phyloP scores from a whole-genome alignment of 2,797 vertebrate genomes.

The Sebastes trivittatus region DNA sequence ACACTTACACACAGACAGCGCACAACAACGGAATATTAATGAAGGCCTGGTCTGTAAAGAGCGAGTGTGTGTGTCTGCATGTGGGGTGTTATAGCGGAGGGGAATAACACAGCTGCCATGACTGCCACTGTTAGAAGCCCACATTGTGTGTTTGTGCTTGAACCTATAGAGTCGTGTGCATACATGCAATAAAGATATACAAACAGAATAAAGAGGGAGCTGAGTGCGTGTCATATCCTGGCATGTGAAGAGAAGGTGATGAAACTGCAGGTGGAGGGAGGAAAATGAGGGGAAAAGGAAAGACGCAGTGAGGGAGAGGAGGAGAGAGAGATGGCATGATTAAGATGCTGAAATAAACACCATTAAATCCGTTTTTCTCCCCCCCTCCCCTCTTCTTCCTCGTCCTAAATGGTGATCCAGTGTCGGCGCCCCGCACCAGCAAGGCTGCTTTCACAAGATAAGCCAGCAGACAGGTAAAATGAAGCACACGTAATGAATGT shows the following conservation, averaged over 20 bases:
- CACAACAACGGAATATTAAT: conserved; percentile 89
- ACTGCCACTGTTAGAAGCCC: conserved; percentile 59
- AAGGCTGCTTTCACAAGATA: conserved; percentile 67
- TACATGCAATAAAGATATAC: not conserved
- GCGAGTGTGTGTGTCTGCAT: conserved; percentile 32
- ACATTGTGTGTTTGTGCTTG: conserved; percentile 45
- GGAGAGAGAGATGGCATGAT: conserved; percentile 59
- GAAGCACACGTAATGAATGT: conserved; percentile 63
- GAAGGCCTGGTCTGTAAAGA: conserved; percentile 72
- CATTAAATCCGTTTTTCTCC: conserved; percentile 49
- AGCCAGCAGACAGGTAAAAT: conserved; percentile 69
- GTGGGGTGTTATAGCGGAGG: conserved; percentile 31
- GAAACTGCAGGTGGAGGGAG: conserved; percentile 49
- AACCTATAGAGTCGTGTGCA: conserved; percentile 22
- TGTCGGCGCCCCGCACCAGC: conserved; percentile 51
- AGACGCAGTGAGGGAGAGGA: conserved; percentile 18
- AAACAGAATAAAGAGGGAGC: conserved; percentile 26
- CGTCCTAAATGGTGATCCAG: conserved; percentile 65
- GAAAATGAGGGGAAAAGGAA: conserved; percentile 30
- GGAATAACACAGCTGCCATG: conserved; percentile 66
- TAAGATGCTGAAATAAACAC: conserved; percentile 69
- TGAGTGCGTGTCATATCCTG: not conserved
- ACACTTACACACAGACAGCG: conserved; percentile 75
- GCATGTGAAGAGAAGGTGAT: conserved; percentile 26
- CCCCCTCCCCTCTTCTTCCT: not conserved